These are phyloP conservation scores for Semicossyphus pulcher DNA, from an alignment of 2,113 vertebrate genomes.

Conservation along the genomic window DNA sequence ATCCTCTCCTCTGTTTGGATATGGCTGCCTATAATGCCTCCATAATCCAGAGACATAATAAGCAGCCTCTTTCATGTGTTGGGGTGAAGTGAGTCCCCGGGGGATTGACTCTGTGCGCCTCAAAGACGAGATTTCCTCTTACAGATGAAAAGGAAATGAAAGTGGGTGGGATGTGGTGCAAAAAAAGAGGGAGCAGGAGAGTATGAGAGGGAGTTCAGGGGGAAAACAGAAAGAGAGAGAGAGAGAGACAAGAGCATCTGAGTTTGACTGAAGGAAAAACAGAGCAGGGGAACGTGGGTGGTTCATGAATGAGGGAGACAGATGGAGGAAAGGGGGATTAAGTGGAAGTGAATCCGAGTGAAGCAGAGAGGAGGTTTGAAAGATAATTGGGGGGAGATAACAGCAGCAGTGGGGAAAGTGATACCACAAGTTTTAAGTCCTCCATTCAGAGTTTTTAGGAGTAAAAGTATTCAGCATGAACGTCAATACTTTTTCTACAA, in stretches of 20 bases:
- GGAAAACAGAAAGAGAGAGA: conserved; percentile 6
- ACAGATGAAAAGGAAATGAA: conserved; percentile 69
- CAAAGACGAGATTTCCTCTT: conserved; percentile 61
- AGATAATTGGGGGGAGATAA: background rate
- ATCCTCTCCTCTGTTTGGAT: conserved; percentile 10
- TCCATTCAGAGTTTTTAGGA: background rate
- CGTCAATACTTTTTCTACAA: too few relatives aligned
- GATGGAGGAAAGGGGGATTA: background rate
- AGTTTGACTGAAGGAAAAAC: background rate
- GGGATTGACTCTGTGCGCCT: conserved; percentile 39
- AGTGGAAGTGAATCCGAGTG: background rate
- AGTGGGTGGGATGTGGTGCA: conserved; percentile 44
- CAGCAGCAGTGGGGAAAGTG: background rate
- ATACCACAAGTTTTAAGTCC: background rate
- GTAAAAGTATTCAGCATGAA: background rate
- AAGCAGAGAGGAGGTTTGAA: background rate
- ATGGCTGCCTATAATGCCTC: conserved; percentile 24
- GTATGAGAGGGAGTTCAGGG: conserved; percentile 23
- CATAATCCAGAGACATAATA: conserved; percentile 38
- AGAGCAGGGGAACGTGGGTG: background rate
- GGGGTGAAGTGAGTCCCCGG: conserved; percentile 36
- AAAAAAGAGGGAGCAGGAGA: conserved; percentile 30
- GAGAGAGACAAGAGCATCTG: background rate
- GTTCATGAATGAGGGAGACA: background rate
- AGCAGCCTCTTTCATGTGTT: conserved; percentile 46